Conservation (phyloP, 2,888 invertebrate genomes). For the Drosophila yooni region DNA sequence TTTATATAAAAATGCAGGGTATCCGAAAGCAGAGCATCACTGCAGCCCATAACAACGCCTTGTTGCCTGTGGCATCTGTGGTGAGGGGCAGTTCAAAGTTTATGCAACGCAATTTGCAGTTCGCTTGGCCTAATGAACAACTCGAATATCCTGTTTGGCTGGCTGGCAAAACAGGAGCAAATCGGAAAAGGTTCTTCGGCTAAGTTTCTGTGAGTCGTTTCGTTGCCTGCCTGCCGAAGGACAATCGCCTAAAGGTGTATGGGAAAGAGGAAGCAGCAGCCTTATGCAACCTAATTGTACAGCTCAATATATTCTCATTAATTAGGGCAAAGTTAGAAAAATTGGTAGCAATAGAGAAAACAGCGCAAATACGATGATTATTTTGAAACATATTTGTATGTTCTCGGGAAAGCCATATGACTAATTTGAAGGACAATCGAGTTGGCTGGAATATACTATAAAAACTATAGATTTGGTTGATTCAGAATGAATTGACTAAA, state of each 20-base stretch:
- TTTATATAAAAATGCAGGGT: not conserved
- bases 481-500: not conserved
- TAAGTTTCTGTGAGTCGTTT: conserved; percentile 4
- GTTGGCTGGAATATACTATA: not conserved
- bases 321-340: conserved; percentile 28
- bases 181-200: not conserved
- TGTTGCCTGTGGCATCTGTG: conserved; percentile 22
- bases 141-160: conserved; percentile 68
- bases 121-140: conserved; percentile 48
- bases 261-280: not conserved
- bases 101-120: conserved; percentile 54
- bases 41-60: conserved; percentile 5
- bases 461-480: not conserved
- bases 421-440: not conserved
- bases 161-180: conserved; percentile 6
- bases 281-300: conserved; percentile 22
- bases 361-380: not conserved
- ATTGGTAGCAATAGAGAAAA: not conserved
- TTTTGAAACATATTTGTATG: not conserved
- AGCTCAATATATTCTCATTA: conserved; percentile 23
- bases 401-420: not conserved
- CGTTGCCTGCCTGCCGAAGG: conserved; percentile 4
- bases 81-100: conserved; percentile 61
- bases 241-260: conserved; percentile 25
- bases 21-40: not conserved